Evolutionary conservation across 2,113 vertebrate genomes (phyloP).

Genomic region (Euleptes europaea): DNA sequence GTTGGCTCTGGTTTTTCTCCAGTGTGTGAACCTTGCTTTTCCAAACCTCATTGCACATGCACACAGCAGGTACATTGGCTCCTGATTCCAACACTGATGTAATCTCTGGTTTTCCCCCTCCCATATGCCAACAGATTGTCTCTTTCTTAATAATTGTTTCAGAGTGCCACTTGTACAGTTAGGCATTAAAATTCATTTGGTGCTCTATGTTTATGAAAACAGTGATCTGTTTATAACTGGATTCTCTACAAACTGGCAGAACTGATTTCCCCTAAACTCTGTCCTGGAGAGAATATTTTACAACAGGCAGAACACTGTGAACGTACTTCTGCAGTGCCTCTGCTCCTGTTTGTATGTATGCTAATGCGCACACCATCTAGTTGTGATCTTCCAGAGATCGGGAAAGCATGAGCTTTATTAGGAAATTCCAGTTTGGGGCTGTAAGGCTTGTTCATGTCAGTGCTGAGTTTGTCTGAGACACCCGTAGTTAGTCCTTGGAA

Average conservation of each 20-base stretch:
- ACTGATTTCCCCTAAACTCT: background rate
- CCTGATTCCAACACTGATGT: too few relatives aligned
- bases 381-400: background rate
- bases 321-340: background rate
- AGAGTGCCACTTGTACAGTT: too few relatives aligned
- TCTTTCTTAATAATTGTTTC: too few relatives aligned
- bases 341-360: background rate
- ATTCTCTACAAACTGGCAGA: background rate
- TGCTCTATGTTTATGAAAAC: too few relatives aligned
- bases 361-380: background rate
- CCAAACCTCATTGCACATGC: too few relatives aligned
- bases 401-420: too few relatives aligned
- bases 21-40: too few relatives aligned
- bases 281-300: background rate
- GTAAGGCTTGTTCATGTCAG: background rate
- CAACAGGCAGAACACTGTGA: background rate
- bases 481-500: background rate
- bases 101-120: too few relatives aligned
- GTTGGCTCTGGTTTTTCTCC: too few relatives aligned
- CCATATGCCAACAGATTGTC: too few relatives aligned
- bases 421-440: background rate
- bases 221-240: background rate
- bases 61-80: too few relatives aligned
- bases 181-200: too few relatives aligned
- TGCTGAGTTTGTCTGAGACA: background rate